Conservation (phyloP, 1,140 invertebrate genomes). For the Diploscapter pachys region DNA sequence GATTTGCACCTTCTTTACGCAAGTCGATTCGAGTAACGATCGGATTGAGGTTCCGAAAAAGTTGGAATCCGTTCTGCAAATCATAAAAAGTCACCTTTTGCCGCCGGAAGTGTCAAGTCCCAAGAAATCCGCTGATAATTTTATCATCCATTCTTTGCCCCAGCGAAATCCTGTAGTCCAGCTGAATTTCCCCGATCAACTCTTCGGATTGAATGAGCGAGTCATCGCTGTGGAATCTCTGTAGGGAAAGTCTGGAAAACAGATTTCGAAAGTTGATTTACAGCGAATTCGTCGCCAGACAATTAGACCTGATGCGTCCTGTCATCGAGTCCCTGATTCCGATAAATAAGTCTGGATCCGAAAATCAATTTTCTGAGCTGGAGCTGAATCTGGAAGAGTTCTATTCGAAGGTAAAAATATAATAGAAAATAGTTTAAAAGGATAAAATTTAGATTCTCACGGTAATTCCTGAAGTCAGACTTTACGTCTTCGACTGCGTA, state of each 20-base stretch:
- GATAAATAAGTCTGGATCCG: conserved; percentile 28
- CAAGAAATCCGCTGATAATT: neutral
- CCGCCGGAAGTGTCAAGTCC: no score
- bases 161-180: conserved; percentile 72
- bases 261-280: conserved; percentile 24
- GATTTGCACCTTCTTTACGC: no score
- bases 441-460: conserved; percentile 59
- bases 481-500: conserved; percentile 80
- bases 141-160: conserved; percentile 48
- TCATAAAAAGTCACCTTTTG: no score
- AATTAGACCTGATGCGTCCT: conserved; percentile 76
- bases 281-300: conserved; percentile 77
- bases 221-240: conserved; percentile 86
- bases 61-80: no score
- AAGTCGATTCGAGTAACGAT: no score
- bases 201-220: conserved; percentile 78
- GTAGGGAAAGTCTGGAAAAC: conserved; percentile 54
- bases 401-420: conserved; percentile 43
- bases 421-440: neutral
- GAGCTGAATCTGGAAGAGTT: conserved; percentile 56
- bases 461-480: conserved; percentile 69
- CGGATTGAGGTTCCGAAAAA: no score
- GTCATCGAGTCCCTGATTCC: conserved; percentile 69
- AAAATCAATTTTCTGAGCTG: conserved; percentile 1
- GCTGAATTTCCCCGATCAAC: conserved; percentile 69